Evolutionary conservation across 2,113 vertebrate species (phyloP).

Genomic region (Rhinopomastus cyanomelas): DNA sequence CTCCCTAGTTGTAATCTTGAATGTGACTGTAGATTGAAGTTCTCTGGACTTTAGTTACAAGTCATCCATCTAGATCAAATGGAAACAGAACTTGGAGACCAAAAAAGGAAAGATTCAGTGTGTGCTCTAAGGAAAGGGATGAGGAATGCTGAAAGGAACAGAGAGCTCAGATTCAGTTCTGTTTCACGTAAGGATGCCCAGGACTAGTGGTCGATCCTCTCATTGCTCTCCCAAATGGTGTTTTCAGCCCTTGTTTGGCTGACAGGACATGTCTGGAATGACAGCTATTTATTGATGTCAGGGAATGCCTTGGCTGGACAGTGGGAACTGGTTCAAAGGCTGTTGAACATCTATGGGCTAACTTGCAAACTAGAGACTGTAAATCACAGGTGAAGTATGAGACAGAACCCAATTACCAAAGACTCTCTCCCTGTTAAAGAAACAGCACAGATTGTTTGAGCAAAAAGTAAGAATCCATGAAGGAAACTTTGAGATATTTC

Average conservation of each 20-base stretch:
- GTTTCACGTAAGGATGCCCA: not conserved
- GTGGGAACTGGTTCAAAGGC: not conserved
- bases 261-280: not conserved
- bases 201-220: not conserved
- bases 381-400: fast-evolving
- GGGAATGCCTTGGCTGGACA: not conserved
- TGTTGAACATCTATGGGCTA: not conserved
- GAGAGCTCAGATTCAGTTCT: not conserved
- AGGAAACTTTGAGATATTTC: not conserved
- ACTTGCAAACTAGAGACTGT: not conserved
- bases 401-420: not conserved
- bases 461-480: not conserved
- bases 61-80: not conserved
- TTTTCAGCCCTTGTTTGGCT: not conserved
- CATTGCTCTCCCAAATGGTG: not conserved
- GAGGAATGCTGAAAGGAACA: not conserved
- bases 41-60: not conserved
- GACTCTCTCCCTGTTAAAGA: not conserved
- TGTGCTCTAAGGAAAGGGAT: not conserved
- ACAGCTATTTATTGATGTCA: not conserved
- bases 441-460: not conserved
- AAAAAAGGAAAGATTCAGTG: not conserved
- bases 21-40: not conserved
- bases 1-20: not conserved
- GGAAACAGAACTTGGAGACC: not conserved